Conservation (phyloP, 1,140 invertebrate species). For the Rhopalosiphum maidis region DNA sequence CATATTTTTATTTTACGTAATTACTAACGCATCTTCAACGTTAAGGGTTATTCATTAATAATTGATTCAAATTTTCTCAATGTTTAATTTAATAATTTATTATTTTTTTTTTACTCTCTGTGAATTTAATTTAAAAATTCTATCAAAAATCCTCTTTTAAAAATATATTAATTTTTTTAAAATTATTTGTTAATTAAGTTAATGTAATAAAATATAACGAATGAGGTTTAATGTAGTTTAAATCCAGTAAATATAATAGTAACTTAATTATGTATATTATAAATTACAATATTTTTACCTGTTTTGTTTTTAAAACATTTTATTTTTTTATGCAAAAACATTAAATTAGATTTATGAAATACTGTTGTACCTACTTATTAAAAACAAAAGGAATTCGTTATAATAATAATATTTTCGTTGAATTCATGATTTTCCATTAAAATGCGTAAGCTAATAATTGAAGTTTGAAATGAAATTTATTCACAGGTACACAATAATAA, state of each 20-base stretch:
- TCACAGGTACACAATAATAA: background rate
- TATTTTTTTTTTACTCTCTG: background rate
- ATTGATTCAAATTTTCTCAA: background rate
- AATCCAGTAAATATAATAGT: background rate
- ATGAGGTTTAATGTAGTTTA: background rate
- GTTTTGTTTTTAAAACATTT: conserved; percentile 6
- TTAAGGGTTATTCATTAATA: background rate
- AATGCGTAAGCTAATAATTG: background rate
- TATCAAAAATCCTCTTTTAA: background rate
- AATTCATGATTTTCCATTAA: background rate
- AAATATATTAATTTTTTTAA: background rate
- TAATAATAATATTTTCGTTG: background rate
- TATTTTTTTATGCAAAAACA: background rate
- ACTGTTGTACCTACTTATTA: background rate
- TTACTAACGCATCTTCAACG: background rate
- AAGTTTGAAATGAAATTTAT: conserved; percentile 17
- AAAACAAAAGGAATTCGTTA: background rate
- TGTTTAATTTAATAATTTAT: background rate
- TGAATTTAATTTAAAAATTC: background rate
- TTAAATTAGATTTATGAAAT: conserved; percentile 7
- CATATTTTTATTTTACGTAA: background rate
- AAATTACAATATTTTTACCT: background rate
- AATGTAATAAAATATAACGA: background rate
- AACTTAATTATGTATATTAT: background rate
- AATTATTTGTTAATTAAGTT: background rate